Evolutionary conservation across 2,113 vertebrate genomes (phyloP).

Genomic region (Petromus typicus): DNA sequence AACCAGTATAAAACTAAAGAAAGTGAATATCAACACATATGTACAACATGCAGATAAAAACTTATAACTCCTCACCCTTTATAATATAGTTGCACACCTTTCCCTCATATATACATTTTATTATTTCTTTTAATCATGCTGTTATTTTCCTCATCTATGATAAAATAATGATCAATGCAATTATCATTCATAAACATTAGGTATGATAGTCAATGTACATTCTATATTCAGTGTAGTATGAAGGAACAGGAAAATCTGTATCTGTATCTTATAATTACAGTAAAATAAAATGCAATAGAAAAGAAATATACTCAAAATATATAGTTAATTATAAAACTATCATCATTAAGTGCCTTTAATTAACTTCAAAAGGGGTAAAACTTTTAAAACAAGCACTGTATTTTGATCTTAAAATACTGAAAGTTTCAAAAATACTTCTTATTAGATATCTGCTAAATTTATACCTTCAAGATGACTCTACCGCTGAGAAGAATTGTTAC

Average conservation of each 20-base stretch:
- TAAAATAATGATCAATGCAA: not conserved
- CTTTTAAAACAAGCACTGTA: not conserved
- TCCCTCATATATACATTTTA: not conserved
- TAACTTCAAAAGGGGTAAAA: not conserved
- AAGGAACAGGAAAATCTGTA: not conserved
- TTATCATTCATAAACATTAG: not conserved
- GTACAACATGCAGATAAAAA: not conserved
- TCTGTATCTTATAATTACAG: not conserved
- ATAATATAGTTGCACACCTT: not conserved
- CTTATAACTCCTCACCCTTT: not conserved
- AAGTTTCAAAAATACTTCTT: not conserved
- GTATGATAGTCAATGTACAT: not conserved
- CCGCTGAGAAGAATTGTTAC: not conserved
- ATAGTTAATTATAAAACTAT: not conserved
- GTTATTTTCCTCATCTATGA: not conserved
- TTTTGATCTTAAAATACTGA: not conserved
- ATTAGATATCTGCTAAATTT: slow-evolving; percentile 13
- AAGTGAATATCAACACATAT: not conserved
- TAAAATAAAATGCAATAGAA: not conserved
- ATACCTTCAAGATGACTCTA: not conserved
- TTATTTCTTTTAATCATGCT: not conserved
- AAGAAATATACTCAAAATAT: not conserved
- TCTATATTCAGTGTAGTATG: not conserved
- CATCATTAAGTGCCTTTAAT: not conserved
- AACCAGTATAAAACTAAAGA: not conserved